phyloP scores from a whole-genome alignment of 2,888 invertebrate genomes.

The Ennomos quercinarius region DNA sequence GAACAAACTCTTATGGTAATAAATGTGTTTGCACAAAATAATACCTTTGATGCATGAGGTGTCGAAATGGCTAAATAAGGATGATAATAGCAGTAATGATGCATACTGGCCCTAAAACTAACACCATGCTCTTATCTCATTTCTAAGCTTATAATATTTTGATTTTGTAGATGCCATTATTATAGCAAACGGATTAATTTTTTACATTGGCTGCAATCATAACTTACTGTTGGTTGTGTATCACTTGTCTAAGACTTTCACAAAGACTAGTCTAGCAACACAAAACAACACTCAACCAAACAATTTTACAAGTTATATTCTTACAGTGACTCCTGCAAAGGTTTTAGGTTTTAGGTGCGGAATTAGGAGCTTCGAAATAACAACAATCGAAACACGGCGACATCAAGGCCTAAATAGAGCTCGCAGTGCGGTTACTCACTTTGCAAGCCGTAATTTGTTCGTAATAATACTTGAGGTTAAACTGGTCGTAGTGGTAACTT shows the following conservation, averaged over 20 bases:
- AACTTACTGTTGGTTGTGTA: slow-evolving; percentile 1
- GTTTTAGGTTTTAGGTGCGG: too few species aligned
- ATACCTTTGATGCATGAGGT: too few species aligned
- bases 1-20: too few species aligned
- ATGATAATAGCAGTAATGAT: too few species aligned
- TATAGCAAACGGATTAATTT: too few species aligned
- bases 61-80: too few species aligned
- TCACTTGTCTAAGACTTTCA: slow-evolving; percentile 22
- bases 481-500: slow-evolving; percentile 54
- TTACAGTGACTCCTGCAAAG: slow-evolving; percentile 8
- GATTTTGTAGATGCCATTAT: too few species aligned
- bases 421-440: slow-evolving; percentile 47
- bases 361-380: slow-evolving; percentile 10
- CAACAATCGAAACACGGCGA: slow-evolving; percentile 17
- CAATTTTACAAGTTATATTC: slow-evolving; percentile 6
- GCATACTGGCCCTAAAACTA: too few species aligned
- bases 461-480: slow-evolving; percentile 56
- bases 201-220: too few species aligned
- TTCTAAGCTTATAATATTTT: too few species aligned
- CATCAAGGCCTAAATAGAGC: slow-evolving; percentile 4
- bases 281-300: slow-evolving; percentile 14
- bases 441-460: slow-evolving; percentile 60
- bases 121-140: too few species aligned
- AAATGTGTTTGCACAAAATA: too few species aligned
- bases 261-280: not conserved